phyloP scores from a whole-genome alignment of 2,113 vertebrate genomes.

The Struthidea cinerea region DNA sequence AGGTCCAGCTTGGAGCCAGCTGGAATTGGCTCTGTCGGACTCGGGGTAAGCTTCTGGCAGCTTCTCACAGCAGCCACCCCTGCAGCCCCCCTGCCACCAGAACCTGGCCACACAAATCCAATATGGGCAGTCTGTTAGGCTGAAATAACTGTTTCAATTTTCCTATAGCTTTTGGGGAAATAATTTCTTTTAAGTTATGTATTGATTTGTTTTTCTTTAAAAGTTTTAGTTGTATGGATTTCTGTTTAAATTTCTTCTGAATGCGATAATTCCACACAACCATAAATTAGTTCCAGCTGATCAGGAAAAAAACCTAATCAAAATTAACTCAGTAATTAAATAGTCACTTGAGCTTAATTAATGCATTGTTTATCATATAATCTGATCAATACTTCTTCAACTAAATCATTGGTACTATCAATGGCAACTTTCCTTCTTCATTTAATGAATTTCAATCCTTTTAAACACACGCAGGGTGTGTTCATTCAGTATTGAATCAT shows the following conservation, averaged over 20 bases:
- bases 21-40: background rate
- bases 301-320: background rate
- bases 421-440: background rate
- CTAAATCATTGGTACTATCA: background rate
- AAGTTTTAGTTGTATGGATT: background rate
- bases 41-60: background rate
- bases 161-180: background rate
- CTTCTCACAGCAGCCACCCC: background rate
- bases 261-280: background rate
- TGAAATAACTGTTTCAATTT: background rate
- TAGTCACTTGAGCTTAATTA: background rate
- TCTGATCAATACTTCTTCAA: background rate
- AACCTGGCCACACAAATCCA: background rate
- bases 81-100: background rate
- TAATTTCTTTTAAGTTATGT: background rate
- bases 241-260: background rate
- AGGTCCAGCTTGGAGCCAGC: background rate
- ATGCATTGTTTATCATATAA: background rate
- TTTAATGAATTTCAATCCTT: background rate
- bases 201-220: background rate
- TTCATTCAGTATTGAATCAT: background rate
- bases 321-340: background rate
- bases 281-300: background rate
- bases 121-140: background rate
- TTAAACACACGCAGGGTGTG: background rate